Percentiles rank a stretch among this genome's conserved stretches.
Evolutionary conservation across 2,113 vertebrate species (phyloP).

Genomic region (Podiceps cristatus): DNA sequence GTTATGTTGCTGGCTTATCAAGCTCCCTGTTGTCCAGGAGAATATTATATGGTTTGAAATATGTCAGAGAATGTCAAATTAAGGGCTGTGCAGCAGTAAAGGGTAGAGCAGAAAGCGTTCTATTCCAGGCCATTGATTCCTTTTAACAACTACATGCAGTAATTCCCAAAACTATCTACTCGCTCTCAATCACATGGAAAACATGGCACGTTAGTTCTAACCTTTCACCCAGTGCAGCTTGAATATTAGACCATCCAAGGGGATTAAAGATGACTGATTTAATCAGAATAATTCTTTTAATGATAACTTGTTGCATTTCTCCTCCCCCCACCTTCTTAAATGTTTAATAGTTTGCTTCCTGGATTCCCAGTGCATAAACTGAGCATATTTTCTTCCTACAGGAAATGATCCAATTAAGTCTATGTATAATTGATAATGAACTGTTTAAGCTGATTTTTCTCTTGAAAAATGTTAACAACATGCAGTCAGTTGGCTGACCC

Average conservation of each 20-base stretch:
- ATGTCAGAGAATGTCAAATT: slow-evolving; percentile 67
- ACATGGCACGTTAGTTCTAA: background rate
- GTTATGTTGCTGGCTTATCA: slow-evolving; percentile 16
- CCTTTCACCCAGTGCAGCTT: background rate
- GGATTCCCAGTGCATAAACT: slow-evolving; percentile 40
- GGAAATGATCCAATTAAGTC: slow-evolving; percentile 70
- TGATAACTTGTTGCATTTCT: slow-evolving; percentile 51
- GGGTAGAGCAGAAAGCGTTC: slow-evolving; percentile 60
- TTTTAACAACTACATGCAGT: slow-evolving; percentile 59
- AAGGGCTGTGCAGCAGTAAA: slow-evolving; percentile 57
- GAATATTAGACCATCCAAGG: slow-evolving; percentile 4
- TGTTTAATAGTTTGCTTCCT: slow-evolving; percentile 64
- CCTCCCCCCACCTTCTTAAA: background rate
- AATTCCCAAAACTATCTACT: slow-evolving; percentile 54
- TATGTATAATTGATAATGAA: slow-evolving; percentile 68
- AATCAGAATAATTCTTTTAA: slow-evolving; percentile 66
- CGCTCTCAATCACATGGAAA: slow-evolving; percentile 44
- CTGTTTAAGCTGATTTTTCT: slow-evolving; percentile 56
- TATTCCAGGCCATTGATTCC: slow-evolving; percentile 73
- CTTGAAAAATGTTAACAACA: background rate
- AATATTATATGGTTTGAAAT: slow-evolving; percentile 56
- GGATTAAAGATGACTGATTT: slow-evolving; percentile 58
- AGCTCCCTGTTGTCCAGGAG: slow-evolving; percentile 41
- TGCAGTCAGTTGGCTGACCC: background rate
- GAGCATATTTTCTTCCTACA: slow-evolving; percentile 65